Percentiles rank a stretch among this genome's conserved stretches.
These are phyloP conservation scores for Aphaenogaster ashmeadi DNA, from an alignment of 1,140 invertebrate genomes.

Conservation along the genomic window DNA sequence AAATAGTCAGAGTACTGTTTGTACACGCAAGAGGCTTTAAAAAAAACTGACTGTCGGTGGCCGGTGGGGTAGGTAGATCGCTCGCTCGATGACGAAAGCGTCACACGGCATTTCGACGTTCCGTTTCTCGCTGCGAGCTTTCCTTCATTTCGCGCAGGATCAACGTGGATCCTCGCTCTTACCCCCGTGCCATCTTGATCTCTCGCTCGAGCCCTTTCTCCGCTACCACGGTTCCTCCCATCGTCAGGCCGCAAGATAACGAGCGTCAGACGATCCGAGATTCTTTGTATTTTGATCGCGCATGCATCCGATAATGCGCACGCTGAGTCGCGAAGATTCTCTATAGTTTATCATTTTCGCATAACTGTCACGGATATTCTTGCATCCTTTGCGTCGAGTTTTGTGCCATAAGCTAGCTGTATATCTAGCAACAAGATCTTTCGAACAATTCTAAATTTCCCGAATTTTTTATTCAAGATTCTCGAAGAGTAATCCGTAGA, in stretches of 20 bases:
- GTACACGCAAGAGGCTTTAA: conserved; percentile 70
- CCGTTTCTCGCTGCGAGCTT: conserved; percentile 49
- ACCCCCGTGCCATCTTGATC: conserved; percentile 66
- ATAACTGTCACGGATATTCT: not conserved
- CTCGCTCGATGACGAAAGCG: conserved; percentile 60
- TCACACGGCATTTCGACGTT: conserved; percentile 50
- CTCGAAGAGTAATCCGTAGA: not conserved
- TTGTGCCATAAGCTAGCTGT: not conserved
- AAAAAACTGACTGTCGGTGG: conserved; percentile 70
- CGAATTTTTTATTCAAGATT: conserved; percentile 8
- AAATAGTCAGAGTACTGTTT: conserved; percentile 44
- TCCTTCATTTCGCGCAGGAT: conserved; percentile 45
- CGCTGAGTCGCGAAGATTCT: not conserved
- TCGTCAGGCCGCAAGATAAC: conserved; percentile 44
- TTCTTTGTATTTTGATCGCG: conserved; percentile 24
- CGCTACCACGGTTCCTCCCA: conserved; percentile 36
- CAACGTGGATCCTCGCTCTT: conserved; percentile 60
- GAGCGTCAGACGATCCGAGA: conserved; percentile 47
- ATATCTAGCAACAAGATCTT: not conserved
- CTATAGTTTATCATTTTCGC: not conserved
- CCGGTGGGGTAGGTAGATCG: conserved; percentile 66
- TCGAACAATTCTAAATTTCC: not conserved
- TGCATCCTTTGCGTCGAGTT: not conserved
- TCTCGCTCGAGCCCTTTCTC: conserved; percentile 68
- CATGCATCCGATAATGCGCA: not conserved